These are phyloP conservation scores for Pristiophorus japonicus DNA, from an alignment of 2,113 vertebrate genomes.

Conservation along the genomic window DNA sequence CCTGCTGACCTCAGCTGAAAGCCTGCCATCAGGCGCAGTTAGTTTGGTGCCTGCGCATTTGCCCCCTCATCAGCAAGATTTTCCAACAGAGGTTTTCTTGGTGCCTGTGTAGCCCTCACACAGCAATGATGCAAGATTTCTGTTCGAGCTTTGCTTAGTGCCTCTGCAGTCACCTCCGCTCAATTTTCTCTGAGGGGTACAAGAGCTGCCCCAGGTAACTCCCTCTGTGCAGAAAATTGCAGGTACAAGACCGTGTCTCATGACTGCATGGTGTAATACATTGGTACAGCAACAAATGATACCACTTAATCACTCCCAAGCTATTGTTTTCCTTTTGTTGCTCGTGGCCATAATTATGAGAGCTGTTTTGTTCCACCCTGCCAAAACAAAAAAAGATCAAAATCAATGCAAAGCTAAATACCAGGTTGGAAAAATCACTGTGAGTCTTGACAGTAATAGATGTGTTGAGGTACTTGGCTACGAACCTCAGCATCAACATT, in stretches of 20 bases:
- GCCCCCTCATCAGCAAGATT: neutral
- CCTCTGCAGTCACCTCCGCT: no score
- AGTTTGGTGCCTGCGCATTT: neutral
- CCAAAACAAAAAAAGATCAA: neutral
- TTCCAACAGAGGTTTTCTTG: neutral
- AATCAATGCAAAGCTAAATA: neutral
- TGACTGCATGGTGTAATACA: neutral
- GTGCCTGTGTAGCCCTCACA: neutral
- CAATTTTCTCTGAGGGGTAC: no score
- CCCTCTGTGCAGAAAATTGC: conserved; percentile 23
- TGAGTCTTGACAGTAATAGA: neutral
- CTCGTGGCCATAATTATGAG: neutral
- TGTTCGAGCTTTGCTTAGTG: neutral
- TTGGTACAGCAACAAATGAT: neutral
- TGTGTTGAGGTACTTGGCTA: neutral
- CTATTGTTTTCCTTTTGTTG: neutral
- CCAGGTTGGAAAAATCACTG: neutral
- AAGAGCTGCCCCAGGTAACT: conserved; percentile 2
- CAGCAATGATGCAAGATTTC: neutral
- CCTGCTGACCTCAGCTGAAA: neutral
- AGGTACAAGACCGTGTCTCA: neutral
- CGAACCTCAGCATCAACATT: neutral
- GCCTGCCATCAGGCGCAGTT: neutral
- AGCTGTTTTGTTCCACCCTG: neutral
- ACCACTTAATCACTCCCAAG: neutral